Percentiles rank a stretch among this genome's conserved stretches.
Conservation (phyloP, 1,140 invertebrate species). For the Habropoda laboriosa region DNA sequence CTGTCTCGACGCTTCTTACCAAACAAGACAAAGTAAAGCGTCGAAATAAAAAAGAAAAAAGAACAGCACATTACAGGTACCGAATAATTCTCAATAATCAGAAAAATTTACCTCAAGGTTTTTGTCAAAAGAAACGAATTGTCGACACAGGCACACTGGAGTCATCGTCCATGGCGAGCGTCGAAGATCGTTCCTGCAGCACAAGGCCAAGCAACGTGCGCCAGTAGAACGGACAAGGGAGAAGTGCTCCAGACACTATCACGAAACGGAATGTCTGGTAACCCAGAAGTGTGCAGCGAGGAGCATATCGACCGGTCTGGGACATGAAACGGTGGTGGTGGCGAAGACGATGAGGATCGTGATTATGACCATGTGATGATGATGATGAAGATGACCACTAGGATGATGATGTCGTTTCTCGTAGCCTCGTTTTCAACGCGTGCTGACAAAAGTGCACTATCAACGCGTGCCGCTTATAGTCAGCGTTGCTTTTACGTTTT, state of each 20-base stretch:
- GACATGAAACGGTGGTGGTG: constrained; percentile 53
- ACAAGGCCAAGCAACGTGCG: neutral
- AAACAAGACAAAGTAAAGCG: neutral
- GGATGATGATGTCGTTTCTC: constrained; percentile 62
- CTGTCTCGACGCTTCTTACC: neutral
- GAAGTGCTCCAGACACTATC: constrained; percentile 60
- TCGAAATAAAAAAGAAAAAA: neutral
- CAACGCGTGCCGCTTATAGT: constrained; percentile 9
- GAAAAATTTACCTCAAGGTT: constrained; percentile 44
- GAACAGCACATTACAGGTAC: neutral
- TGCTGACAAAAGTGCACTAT: constrained; percentile 21
- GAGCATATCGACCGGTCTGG: constrained; percentile 42
- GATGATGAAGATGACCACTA: constrained; percentile 35
- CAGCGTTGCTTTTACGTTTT: constrained; percentile 43
- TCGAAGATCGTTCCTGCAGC: neutral
- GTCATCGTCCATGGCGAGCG: constrained; percentile 33
- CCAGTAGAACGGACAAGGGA: constrained; percentile 9
- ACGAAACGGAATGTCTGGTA: constrained; percentile 59
- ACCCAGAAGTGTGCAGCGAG: constrained; percentile 44
- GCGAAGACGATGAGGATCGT: constrained; percentile 21
- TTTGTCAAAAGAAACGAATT: constrained; percentile 34
- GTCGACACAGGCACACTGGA: constrained; percentile 11
- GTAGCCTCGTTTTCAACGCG: constrained; percentile 69
- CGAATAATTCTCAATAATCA: neutral
- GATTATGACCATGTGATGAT: constrained; percentile 36